Base-by-base conservation (phyloP, 2,797 vertebrate species). In the Fundulus diaphanus region DNA sequence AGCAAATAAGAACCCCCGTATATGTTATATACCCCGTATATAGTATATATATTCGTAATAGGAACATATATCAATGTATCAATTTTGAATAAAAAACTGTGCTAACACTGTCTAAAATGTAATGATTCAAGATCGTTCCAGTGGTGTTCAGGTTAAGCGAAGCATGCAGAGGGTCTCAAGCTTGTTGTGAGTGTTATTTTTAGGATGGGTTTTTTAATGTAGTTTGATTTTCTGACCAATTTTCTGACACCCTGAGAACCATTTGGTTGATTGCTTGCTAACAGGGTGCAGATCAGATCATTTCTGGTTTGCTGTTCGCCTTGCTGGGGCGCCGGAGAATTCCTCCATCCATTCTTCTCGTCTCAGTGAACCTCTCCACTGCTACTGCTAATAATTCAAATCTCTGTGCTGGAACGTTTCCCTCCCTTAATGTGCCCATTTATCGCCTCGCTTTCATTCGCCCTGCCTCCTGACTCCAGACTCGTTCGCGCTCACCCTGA, bases 401-500 rank as follows among this genome's bases (percentile, higher is more conserved):
- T 56, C 66, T 84, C 74, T 57, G 31, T n/a, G 15, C 73, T 74
- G 82, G 73, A 83, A 87, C 81, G 76, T 73, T 70, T n/a, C 69
- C 77, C 73, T 56, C 52, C 70, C 48, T 82, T 85, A 73, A 85
- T 87, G 68, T 1, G 7, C 74, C 81, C 83, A 76, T 91, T 86
- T 72, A 79, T 90, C 86, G 35, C 90, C 83, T 76, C 68, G 68
- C 79, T 77, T 77, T 85, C 57, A 44, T 68, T 72, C 0, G 13
- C 77, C 54, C 70, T 68, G 16, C 63, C 87, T 81, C 57, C 63
- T 35, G 6, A 22, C 0, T n/a, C 33, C 51, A 56, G 84, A 82
- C 86, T 89, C 22, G 87, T 90, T 90, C 87, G 82, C 80, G 74
- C 78, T 80, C 24, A 5, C 69, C 67, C 61, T 66, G 70, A 81